A percentile compares a stretch with the other conserved stretches of the same genome.
phyloP scores from a whole-genome alignment of 2,888 invertebrate species.

The Apotomis betuletana region DNA sequence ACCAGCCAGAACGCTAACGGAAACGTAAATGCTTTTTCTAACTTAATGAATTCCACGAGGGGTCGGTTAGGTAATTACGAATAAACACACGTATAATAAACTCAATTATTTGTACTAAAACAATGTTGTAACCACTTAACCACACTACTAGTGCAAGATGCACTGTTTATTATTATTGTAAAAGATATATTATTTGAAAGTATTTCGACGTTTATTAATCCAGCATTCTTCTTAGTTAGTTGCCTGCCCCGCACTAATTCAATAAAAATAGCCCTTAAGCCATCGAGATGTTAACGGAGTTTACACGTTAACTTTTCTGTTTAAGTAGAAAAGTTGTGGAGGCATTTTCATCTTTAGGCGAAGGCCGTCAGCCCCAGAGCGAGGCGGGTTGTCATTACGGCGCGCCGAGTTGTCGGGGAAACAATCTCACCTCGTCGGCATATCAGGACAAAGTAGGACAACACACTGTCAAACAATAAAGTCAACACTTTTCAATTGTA shows the following conservation, averaged over 20 bases:
- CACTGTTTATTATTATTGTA: too few species aligned
- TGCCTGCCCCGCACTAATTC: conserved; percentile 35
- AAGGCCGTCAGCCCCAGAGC: conserved; percentile 52
- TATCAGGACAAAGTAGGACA: conserved; percentile 37
- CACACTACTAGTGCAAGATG: background rate
- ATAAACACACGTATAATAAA: conserved; percentile 18
- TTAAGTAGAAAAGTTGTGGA: conserved; percentile 74
- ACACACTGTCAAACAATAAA: conserved; percentile 39
- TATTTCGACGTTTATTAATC: conserved; percentile 3
- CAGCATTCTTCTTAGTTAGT: conserved; percentile 9
- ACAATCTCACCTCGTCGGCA: conserved; percentile 54
- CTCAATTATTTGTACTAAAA: background rate
- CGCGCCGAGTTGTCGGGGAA: conserved; percentile 59
- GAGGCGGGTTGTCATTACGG: conserved; percentile 65
- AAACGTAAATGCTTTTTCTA: conserved; percentile 37
- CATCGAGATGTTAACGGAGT: conserved; percentile 63
- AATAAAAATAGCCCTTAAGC: conserved; percentile 68
- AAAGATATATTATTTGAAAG: background rate
- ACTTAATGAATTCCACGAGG: conserved; percentile 32
- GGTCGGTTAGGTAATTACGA: conserved; percentile 34
- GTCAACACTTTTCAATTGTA: conserved; percentile 37
- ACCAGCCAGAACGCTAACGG: conserved; percentile 44
- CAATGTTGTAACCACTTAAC: background rate
- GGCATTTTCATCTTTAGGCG: conserved; percentile 73
- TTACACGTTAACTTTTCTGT: conserved; percentile 74